These are phyloP conservation scores for Pardalotus punctatus DNA, from an alignment of 2,113 vertebrate genomes.

Conservation along the genomic window DNA sequence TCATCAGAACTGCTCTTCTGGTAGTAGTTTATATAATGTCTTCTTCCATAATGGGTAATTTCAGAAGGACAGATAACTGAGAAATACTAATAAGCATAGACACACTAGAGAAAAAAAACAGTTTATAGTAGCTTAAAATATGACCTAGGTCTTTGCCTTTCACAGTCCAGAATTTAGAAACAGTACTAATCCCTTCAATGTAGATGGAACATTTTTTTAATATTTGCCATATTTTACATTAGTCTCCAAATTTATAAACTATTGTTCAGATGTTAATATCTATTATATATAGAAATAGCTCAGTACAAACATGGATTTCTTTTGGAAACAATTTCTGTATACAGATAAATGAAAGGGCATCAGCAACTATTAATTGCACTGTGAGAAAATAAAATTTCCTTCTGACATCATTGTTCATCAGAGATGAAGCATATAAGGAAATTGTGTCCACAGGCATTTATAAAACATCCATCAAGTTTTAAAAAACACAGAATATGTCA, in stretches of 20 bases:
- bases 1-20: neutral
- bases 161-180: neutral
- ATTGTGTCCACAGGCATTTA: neutral
- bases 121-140: neutral
- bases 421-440: neutral
- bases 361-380: neutral
- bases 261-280: slow-evolving; percentile 20
- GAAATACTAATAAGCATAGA: neutral
- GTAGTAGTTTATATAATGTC: neutral
- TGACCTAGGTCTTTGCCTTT: neutral
- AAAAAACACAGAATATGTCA: neutral
- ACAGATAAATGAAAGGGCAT: slow-evolving; percentile 2
- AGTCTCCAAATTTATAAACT: neutral
- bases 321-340: slow-evolving; percentile 34
- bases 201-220: neutral
- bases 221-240: neutral
- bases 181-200: neutral
- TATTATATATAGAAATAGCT: neutral
- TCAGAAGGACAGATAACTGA: neutral
- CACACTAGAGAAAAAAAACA: neutral
- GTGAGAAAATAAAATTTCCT: neutral
- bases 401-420: neutral
- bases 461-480: slow-evolving; percentile 16
- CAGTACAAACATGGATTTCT: neutral
- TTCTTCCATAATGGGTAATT: neutral